Conservation (phyloP, 2,113 vertebrate genomes). For the Columba livia region DNA sequence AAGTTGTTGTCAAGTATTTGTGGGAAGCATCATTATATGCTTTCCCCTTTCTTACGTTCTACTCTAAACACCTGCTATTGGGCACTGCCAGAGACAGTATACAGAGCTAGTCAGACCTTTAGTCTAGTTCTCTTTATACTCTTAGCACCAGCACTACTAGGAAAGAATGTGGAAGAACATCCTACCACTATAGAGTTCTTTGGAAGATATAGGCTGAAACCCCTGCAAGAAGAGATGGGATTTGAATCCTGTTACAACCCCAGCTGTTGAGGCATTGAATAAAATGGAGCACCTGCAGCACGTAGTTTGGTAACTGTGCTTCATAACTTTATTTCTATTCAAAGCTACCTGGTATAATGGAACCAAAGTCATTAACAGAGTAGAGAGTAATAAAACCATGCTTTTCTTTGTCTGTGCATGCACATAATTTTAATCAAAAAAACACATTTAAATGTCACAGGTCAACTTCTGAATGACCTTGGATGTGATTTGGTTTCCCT, state of each 20-base stretch:
- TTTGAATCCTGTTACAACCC: not conserved
- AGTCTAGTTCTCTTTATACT: not conserved
- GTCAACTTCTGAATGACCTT: not conserved
- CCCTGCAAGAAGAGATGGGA: not conserved
- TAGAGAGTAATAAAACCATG: not conserved
- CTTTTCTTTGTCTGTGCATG: fast-evolving
- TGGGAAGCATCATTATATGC: not conserved
- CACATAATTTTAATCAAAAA: not conserved
- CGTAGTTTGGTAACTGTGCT: not conserved
- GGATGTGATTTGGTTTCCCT: not conserved
- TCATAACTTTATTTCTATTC: not conserved
- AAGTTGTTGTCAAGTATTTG: not conserved
- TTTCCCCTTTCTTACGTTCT: not conserved
- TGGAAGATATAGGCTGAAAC: not conserved
- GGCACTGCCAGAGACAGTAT: not conserved
- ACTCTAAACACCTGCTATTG: not conserved
- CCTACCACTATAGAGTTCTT: not conserved
- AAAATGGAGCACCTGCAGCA: not conserved
- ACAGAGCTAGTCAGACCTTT: not conserved
- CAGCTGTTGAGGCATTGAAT: not conserved
- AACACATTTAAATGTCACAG: not conserved
- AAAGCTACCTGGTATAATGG: not conserved
- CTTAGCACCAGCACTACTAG: not conserved
- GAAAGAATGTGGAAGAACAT: not conserved
- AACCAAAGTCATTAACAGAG: not conserved